A percentile compares a stretch with the other conserved stretches of the same genome.
Conservation (phyloP, 2,888 invertebrate genomes). For the Dynastes maya region DNA sequence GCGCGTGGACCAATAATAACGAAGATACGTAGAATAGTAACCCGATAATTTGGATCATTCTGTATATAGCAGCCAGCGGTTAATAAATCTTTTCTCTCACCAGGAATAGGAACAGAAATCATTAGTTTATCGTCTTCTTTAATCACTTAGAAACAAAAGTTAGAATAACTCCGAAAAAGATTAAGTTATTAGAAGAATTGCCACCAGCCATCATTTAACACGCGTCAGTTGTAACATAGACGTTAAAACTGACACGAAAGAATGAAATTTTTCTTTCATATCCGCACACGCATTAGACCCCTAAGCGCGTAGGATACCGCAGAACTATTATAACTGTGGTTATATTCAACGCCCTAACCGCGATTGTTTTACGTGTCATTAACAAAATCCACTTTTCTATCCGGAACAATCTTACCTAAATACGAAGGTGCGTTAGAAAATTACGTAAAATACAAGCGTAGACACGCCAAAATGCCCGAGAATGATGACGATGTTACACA, state of each 20-base stretch:
- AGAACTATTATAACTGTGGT: slow-evolving; percentile 6
- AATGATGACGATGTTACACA: neutral
- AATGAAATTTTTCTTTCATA: slow-evolving; percentile 25
- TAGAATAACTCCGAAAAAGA: neutral
- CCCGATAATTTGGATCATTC: too few relatives aligned
- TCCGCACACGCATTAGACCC: neutral
- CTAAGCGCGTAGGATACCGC: neutral
- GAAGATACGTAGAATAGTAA: too few relatives aligned
- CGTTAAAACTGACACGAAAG: slow-evolving; percentile 25
- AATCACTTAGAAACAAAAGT: slow-evolving; percentile 25
- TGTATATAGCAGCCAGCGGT: neutral
- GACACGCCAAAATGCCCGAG: neutral
- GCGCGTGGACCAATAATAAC: too few relatives aligned
- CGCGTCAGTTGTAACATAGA: slow-evolving; percentile 24
- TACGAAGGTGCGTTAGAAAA: neutral
- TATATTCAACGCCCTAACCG: slow-evolving; percentile 5
- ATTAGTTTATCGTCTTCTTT: slow-evolving; percentile 1
- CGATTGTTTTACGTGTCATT: slow-evolving; percentile 12
- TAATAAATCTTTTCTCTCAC: neutral
- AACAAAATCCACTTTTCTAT: slow-evolving; percentile 13
- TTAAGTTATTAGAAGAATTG: slow-evolving; percentile 30
- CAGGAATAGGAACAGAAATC: neutral
- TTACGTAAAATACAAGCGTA: neutral
- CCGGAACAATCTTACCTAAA: neutral
- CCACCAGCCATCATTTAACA: slow-evolving; percentile 11